Evolutionary conservation across 2,113 vertebrate species (phyloP).

Genomic region (Daphoenositta chrysoptera): DNA sequence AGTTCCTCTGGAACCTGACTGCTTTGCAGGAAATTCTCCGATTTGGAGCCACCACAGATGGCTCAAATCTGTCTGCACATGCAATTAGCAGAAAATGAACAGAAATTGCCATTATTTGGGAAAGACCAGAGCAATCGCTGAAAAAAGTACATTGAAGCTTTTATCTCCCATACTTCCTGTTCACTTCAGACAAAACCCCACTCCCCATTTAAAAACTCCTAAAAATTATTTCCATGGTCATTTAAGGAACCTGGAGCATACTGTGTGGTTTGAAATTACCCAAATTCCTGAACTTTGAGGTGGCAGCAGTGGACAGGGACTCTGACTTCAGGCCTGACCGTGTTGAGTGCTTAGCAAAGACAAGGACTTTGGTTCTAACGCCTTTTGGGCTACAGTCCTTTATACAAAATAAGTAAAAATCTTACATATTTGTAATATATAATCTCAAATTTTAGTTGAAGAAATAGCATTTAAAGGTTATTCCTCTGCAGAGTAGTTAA

Average conservation of each 20-base stretch:
- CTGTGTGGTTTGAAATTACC: neutral
- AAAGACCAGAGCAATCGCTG: neutral
- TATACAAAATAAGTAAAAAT: neutral
- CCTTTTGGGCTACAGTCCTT: neutral
- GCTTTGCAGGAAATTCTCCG: neutral
- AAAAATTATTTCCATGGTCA: neutral
- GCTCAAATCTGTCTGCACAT: constrained; percentile 7
- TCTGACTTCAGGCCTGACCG: rapidly evolving
- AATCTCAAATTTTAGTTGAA: neutral
- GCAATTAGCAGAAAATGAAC: neutral
- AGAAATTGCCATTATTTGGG: constrained; percentile 6
- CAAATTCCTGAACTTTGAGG: neutral
- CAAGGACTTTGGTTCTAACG: neutral
- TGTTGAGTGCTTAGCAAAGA: neutral
- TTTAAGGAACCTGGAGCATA: neutral
- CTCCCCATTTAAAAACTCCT: neutral
- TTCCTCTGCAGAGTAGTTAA: neutral
- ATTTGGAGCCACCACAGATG: neutral
- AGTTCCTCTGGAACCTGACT: neutral
- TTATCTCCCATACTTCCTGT: neutral
- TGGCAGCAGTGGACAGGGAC: neutral
- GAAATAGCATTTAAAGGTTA: neutral
- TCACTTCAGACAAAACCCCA: neutral
- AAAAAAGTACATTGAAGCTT: neutral
- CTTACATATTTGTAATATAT: neutral